phyloP scores from a whole-genome alignment of 2,113 vertebrate genomes.

The Scophthalmus maximus region DNA sequence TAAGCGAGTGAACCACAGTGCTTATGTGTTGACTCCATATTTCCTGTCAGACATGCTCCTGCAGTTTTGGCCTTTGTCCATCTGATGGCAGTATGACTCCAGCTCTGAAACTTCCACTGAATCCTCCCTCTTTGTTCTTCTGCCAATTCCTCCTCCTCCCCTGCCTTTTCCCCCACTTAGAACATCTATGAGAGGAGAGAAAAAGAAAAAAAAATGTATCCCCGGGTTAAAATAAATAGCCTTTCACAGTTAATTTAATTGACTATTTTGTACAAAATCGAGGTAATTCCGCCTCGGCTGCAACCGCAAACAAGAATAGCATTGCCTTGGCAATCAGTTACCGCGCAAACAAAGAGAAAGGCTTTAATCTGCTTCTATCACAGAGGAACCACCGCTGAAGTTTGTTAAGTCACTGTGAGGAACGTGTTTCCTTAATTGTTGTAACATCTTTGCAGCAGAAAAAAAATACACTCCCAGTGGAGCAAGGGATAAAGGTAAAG shows the following conservation, averaged over 20 bases:
- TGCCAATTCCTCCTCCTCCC: slow-evolving; percentile 70
- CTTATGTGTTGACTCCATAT: neutral
- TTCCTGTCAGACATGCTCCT: neutral
- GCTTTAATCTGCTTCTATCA: slow-evolving; percentile 73
- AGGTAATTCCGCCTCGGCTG: slow-evolving; percentile 82
- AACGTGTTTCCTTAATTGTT: slow-evolving; percentile 64
- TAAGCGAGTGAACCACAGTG: neutral
- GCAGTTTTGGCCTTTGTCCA: slow-evolving; percentile 60
- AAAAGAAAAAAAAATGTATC: slow-evolving; percentile 80
- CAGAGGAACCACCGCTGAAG: slow-evolving; percentile 61
- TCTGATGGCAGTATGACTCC: slow-evolving; percentile 84
- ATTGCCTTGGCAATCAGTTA: slow-evolving; percentile 73
- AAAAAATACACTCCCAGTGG: slow-evolving; percentile 10
- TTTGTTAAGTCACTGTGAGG: slow-evolving; percentile 63
- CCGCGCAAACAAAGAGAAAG: slow-evolving; percentile 67
- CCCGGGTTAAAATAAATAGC: slow-evolving; percentile 86
- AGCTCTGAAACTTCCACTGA: slow-evolving; percentile 41
- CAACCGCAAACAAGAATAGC: slow-evolving; percentile 83
- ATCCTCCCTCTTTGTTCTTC: slow-evolving; percentile 81
- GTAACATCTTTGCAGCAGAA: slow-evolving; percentile 39
- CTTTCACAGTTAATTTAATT: slow-evolving; percentile 88
- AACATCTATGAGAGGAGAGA: slow-evolving; percentile 73
- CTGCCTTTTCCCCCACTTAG: slow-evolving; percentile 49
- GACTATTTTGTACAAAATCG: slow-evolving; percentile 85
- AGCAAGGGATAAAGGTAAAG: slow-evolving; percentile 19